Percentiles rank a stretch among this genome's conserved stretches.
These are phyloP conservation scores for Dascillus cervinus DNA, from an alignment of 2,888 invertebrate genomes.

Conservation along the genomic window DNA sequence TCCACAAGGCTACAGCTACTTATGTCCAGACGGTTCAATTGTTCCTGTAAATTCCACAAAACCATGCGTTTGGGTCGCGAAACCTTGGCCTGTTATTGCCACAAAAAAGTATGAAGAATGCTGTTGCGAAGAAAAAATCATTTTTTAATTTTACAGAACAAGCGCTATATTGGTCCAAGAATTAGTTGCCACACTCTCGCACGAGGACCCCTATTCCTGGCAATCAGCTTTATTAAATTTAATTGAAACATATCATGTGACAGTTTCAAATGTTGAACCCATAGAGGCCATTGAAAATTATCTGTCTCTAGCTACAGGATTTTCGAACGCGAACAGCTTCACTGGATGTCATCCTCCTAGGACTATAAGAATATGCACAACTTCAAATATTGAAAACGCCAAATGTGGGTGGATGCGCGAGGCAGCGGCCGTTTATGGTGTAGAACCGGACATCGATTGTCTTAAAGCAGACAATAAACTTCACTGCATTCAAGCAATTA, in stretches of 20 bases:
- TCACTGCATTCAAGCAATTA: slow-evolving; percentile 62
- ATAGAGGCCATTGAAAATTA: slow-evolving; percentile 60
- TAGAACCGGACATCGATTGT: slow-evolving; percentile 76
- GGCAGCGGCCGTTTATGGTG: slow-evolving; percentile 64
- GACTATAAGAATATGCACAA: slow-evolving; percentile 56
- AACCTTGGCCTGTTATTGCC: slow-evolving; percentile 71
- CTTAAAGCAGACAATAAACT: slow-evolving; percentile 50
- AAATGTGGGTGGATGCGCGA: slow-evolving; percentile 77
- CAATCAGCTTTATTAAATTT: slow-evolving; percentile 52
- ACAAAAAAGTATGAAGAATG: slow-evolving; percentile 57
- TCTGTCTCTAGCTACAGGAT: slow-evolving; percentile 53
- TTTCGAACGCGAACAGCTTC: slow-evolving; percentile 53
- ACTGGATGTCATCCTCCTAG: slow-evolving; percentile 59
- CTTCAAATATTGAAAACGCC: slow-evolving; percentile 58
- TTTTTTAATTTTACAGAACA: slow-evolving; percentile 29
- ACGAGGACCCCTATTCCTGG: slow-evolving; percentile 44
- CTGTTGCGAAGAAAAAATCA: no score
- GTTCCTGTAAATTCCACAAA: slow-evolving; percentile 48
- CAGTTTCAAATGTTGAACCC: slow-evolving; percentile 49
- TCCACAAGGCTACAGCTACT: slow-evolving; percentile 53
- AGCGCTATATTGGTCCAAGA: slow-evolving; percentile 46
- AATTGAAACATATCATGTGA: slow-evolving; percentile 51
- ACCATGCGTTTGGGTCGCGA: slow-evolving; percentile 71
- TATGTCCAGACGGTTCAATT: slow-evolving; percentile 70
- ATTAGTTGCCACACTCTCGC: slow-evolving; percentile 42